These are phyloP conservation scores for Pristionchus japonicus DNA, from an alignment of 2,888 invertebrate genomes.

Conservation along the genomic window DNA sequence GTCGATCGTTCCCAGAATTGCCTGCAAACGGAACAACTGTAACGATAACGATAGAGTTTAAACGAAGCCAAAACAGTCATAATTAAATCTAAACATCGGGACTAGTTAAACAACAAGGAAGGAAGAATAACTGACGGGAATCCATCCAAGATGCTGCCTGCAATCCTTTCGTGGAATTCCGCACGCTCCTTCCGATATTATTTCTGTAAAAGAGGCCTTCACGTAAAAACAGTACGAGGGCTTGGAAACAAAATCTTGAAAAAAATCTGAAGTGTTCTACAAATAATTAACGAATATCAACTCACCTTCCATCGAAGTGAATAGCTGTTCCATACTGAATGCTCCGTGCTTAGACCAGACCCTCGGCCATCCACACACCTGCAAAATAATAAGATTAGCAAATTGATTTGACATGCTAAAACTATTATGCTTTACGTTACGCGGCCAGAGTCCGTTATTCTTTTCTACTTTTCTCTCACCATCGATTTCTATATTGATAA, in stretches of 20 bases:
- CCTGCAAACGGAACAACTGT: not conserved
- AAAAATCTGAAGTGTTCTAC: not conserved
- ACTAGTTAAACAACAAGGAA: not conserved
- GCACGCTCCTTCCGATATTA: not conserved
- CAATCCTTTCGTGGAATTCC: not conserved
- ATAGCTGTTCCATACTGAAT: slow-evolving; percentile 47
- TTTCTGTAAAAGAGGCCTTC: no score
- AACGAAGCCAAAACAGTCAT: no score
- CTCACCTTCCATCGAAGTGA: slow-evolving; percentile 43
- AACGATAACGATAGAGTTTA: no score
- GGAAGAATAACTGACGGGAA: not conserved
- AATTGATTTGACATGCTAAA: not conserved
- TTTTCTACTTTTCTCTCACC: no score
- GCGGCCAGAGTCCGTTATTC: no score
- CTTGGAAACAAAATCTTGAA: no score
- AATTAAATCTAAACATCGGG: no score
- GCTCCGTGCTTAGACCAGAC: slow-evolving; percentile 49
- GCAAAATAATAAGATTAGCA: not conserved
- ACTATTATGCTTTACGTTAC: no score
- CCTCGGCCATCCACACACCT: slow-evolving; percentile 55
- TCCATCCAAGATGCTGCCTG: not conserved
- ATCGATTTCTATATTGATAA: no score
- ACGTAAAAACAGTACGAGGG: no score
- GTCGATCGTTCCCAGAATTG: slow-evolving; percentile 12
- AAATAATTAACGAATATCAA: not conserved